Conservation (phyloP, 1,140 invertebrate genomes). For the Zaprionus gabonicus region DNA sequence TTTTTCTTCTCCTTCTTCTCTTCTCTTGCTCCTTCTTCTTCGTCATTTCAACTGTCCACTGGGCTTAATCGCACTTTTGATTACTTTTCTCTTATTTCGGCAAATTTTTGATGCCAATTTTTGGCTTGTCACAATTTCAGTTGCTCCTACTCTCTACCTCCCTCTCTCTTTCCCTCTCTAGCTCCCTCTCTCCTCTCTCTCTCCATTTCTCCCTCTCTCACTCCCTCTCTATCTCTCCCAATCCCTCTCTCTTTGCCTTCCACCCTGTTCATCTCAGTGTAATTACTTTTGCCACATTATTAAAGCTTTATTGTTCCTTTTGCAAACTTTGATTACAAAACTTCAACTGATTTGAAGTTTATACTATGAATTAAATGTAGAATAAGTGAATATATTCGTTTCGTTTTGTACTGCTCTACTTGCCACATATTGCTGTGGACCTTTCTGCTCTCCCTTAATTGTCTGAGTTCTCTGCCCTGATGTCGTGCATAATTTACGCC, state of each 20-base stretch:
- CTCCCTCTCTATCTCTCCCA: background rate
- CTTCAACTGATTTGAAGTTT: too few species aligned
- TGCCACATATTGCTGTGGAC: too few species aligned
- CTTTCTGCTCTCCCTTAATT: too few species aligned
- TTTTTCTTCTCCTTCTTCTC: background rate
- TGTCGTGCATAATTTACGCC: conserved; percentile 36
- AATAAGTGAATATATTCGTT: too few species aligned
- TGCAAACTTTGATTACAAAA: too few species aligned
- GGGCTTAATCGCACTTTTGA: conserved; percentile 72
- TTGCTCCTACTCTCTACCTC: background rate
- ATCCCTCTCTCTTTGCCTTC: too few species aligned
- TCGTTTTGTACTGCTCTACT: too few species aligned
- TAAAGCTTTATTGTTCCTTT: background rate
- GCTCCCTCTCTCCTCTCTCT: background rate
- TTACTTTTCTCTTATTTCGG: conserved; percentile 79
- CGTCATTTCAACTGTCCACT: conserved; percentile 18
- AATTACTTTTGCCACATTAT: background rate
- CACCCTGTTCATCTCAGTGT: background rate
- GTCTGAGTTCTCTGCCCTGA: background rate
- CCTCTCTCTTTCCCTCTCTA: background rate
- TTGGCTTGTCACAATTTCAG: conserved; percentile 6
- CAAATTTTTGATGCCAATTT: conserved; percentile 64
- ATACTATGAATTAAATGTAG: too few species aligned
- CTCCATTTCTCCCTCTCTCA: background rate
- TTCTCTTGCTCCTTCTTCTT: too few species aligned